Percentiles rank a stretch among this genome's conserved stretches.
Conservation (phyloP, 2,113 vertebrate genomes). For the Gopherus flavomarginatus region DNA sequence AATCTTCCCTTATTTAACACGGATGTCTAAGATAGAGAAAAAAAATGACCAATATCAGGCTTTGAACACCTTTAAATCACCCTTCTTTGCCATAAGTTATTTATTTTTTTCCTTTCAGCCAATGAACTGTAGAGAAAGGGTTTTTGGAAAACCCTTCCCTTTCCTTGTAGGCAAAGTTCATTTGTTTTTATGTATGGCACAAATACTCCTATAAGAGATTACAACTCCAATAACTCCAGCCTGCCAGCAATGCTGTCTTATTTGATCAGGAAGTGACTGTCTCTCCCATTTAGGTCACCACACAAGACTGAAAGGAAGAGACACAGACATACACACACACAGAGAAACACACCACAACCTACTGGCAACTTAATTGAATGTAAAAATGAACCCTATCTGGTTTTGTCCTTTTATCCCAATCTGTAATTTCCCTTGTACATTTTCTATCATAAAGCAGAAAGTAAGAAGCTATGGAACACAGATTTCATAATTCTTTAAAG, state of each 20-base stretch:
- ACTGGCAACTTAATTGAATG: neutral
- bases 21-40: neutral
- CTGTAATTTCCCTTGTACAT: neutral
- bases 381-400: neutral
- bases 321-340: neutral
- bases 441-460: slow-evolving; percentile 1
- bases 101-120: slow-evolving; percentile 24
- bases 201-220: slow-evolving; percentile 47
- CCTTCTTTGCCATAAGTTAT: neutral
- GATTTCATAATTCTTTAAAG: neutral
- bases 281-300: slow-evolving; percentile 74
- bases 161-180: neutral
- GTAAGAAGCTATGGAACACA: neutral
- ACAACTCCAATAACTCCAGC: slow-evolving; percentile 39
- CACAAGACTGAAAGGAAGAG: slow-evolving; percentile 44
- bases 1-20: neutral
- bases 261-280: slow-evolving; percentile 35
- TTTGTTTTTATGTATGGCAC: slow-evolving; percentile 55
- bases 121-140: neutral
- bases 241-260: slow-evolving; percentile 11
- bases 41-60: neutral
- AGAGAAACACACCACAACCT: neutral
- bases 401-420: neutral
- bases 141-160: neutral
- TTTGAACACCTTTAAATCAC: neutral